Base-by-base conservation (phyloP, 2,888 invertebrate species). In the Limenitis camilla region DNA sequence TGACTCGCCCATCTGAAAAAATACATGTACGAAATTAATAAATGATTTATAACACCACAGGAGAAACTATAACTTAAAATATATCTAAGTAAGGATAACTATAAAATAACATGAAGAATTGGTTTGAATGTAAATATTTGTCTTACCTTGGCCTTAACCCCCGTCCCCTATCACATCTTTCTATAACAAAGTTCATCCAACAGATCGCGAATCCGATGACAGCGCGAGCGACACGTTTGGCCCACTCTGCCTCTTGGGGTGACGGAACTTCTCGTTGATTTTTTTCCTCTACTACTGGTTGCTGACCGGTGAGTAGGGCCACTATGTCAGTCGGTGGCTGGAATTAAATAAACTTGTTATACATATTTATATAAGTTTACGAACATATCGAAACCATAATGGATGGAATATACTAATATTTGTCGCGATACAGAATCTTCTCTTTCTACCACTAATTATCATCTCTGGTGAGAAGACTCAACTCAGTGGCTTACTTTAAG, bases 131-230 rank as follows among this genome's bases (percentile, higher is more conserved):
- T 40, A 1, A 33, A 33, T 5, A 7, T 9, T 36, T 27, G 6
- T 27, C 53, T 50, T 9, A 85, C 87, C 88, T 84, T 0, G 96
- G 95, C 27, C 94, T 79, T 61, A 93, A 87, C 0, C 96, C 96
- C 5, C 95, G 88, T 0, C 95, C 95, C 1, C 93, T 81, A 69
- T 97, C 96, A 72, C 96, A 97, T 10, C 94, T 89, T 67, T 93
- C 92, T 60, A 91, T 90, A 1, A 96, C 96, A 76, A 97, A 97
- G 52, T 90, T 89, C 94, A 97, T 96, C 97, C 97, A 97, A 71
- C 94, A 91, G 85, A 93, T 89, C 7, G 85, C 85, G 71, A 84
- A 83, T 64, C 76, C 63, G 0, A 85, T 74, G 44, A 83, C 73
- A 0, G 77, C 79, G 2, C 79, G 68, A n/a, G 78, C 80, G 41